Percentiles rank a stretch among this genome's conserved stretches.
Evolutionary conservation across 2,888 invertebrate genomes (phyloP).

Genomic region (Ormyrus rosae): DNA sequence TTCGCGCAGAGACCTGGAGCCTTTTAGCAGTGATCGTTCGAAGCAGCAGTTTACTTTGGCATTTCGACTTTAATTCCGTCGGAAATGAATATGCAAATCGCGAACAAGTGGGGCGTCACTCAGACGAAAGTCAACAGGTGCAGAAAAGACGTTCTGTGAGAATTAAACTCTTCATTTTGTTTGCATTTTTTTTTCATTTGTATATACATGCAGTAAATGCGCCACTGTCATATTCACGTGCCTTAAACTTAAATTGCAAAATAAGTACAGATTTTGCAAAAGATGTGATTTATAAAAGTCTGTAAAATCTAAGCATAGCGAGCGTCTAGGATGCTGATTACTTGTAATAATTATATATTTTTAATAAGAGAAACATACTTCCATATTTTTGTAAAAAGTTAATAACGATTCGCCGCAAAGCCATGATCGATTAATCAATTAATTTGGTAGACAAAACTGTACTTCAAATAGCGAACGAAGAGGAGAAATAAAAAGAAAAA

Average conservation of each 20-base stretch:
- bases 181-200: constrained; percentile 6
- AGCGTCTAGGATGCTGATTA: constrained; percentile 23
- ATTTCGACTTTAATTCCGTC: too few species aligned
- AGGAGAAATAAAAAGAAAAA: not conserved
- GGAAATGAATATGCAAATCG: too few species aligned
- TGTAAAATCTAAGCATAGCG: constrained; percentile 17
- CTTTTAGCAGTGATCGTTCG: too few species aligned
- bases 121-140: constrained; percentile 14
- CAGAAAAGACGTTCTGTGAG: not conserved
- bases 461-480: not conserved
- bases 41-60: too few species aligned
- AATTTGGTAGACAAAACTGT: not conserved
- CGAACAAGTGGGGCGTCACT: constrained; percentile 31
- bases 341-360: constrained; percentile 21
- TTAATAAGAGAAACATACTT: constrained; percentile 9
- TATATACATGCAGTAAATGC: not conserved
- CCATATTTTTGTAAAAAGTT: constrained; percentile 42
- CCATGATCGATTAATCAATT: constrained; percentile 11
- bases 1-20: too few species aligned
- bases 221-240: not conserved
- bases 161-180: not conserved
- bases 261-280: constrained; percentile 11
- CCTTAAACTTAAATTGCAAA: constrained; percentile 32
- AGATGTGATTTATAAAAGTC: constrained; percentile 40
- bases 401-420: not conserved